phyloP scores from a whole-genome alignment of 2,797 vertebrate species.

The Tauraco hartlaubi region DNA sequence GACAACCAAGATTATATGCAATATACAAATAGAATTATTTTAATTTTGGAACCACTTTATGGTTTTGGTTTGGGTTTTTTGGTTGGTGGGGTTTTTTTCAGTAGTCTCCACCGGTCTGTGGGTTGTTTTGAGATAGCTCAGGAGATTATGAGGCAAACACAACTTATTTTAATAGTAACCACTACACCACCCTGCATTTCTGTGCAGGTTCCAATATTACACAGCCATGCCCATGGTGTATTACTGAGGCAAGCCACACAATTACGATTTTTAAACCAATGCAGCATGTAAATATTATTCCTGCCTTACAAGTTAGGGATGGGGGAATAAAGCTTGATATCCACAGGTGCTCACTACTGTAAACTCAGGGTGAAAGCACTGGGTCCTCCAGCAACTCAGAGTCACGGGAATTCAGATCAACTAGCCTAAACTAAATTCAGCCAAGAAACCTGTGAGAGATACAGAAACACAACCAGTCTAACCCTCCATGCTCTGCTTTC shows the following conservation, averaged over 20 bases:
- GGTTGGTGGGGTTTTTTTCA: background rate
- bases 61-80: background rate
- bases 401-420: background rate
- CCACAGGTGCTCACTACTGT: background rate
- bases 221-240: background rate
- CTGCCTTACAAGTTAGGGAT: background rate
- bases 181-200: background rate
- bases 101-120: background rate
- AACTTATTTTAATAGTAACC: background rate
- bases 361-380: background rate
- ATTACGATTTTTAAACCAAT: background rate
- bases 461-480: background rate
- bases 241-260: constrained; percentile 8
- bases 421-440: background rate
- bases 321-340: background rate
- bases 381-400: background rate
- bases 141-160: background rate
- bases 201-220: background rate
- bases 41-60: background rate
- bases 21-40: background rate
- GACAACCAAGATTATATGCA: background rate
- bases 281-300: background rate
- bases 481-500: background rate
- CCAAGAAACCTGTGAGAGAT: background rate
- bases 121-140: background rate